phyloP scores from a whole-genome alignment of 2,113 vertebrate genomes.

The Notothenia coriiceps region DNA sequence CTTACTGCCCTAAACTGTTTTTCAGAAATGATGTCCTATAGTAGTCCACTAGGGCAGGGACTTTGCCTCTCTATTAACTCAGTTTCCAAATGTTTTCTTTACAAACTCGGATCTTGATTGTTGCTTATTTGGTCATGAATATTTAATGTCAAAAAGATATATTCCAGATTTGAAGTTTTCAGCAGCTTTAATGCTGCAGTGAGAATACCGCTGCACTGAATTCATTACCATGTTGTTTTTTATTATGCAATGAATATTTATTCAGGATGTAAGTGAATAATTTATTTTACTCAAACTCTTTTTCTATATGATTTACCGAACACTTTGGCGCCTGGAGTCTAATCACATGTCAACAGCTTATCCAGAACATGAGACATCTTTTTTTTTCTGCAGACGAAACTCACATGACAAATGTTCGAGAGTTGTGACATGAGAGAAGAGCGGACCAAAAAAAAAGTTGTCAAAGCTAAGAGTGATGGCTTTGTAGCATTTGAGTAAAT shows the following conservation, averaged over 20 bases:
- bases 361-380: background rate
- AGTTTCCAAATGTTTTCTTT: slow-evolving; percentile 6
- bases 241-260: slow-evolving; percentile 35
- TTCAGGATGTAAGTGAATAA: slow-evolving; percentile 19
- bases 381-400: slow-evolving; percentile 13
- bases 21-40: too few species aligned
- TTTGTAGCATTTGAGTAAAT: slow-evolving; percentile 23
- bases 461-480: slow-evolving; percentile 47
- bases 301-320: too few species aligned
- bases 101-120: slow-evolving; percentile 1
- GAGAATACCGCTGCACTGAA: slow-evolving; percentile 28
- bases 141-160: slow-evolving; percentile 22
- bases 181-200: slow-evolving; percentile 10
- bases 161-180: slow-evolving; percentile 31
- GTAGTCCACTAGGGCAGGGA: too few species aligned
- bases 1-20: too few species aligned
- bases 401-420: background rate
- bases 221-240: slow-evolving; percentile 27
- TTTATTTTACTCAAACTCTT: slow-evolving; percentile 10
- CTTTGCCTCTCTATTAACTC: background rate
- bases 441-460: background rate
- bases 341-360: slow-evolving; percentile 7
- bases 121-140: slow-evolving; percentile 32
- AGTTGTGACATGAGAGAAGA: slow-evolving; percentile 21
- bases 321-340: background rate